Percentiles rank a stretch among this genome's conserved stretches.
These are phyloP conservation scores for Mythimna impura DNA, from an alignment of 2,888 invertebrate genomes.

Conservation along the genomic window DNA sequence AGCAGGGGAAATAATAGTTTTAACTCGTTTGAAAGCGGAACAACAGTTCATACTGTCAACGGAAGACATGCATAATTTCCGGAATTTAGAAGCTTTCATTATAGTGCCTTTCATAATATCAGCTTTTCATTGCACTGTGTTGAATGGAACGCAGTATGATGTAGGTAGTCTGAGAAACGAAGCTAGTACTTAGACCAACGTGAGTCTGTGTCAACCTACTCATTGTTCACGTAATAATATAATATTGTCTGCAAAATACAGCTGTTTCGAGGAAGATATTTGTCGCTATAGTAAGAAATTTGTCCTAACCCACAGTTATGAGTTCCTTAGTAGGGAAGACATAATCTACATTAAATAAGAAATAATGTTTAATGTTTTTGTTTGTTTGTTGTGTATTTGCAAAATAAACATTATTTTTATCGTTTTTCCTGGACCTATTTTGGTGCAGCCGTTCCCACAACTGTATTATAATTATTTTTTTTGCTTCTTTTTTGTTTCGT, in stretches of 20 bases:
- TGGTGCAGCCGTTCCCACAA: too few species aligned
- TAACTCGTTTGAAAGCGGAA: slow-evolving; percentile 5
- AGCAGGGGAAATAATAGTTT: slow-evolving; percentile 6
- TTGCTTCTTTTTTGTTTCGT: too few species aligned
- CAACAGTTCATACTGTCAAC: slow-evolving; percentile 15
- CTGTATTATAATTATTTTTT: too few species aligned
- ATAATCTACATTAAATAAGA: too few species aligned
- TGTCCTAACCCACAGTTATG: background rate
- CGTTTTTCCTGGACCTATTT: too few species aligned
- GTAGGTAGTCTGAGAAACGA: background rate
- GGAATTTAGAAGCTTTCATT: slow-evolving; percentile 29
- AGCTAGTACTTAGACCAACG: background rate
- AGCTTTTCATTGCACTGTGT: slow-evolving; percentile 5
- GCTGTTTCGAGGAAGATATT: slow-evolving; percentile 5
- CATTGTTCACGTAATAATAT: slow-evolving; percentile 13
- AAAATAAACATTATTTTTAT: too few species aligned
- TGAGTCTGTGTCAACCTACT: background rate
- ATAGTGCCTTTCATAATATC: background rate
- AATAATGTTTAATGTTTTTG: too few species aligned
- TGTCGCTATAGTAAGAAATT: background rate
- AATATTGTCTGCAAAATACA: slow-evolving; percentile 24
- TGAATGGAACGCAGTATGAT: background rate
- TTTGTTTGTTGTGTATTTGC: too few species aligned
- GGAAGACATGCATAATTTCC: slow-evolving; percentile 36
- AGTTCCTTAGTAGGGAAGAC: background rate